A percentile compares a stretch with the other conserved stretches of the same genome.
Conservation (phyloP, 2,888 invertebrate species). For the Oligia fasciuncula region DNA sequence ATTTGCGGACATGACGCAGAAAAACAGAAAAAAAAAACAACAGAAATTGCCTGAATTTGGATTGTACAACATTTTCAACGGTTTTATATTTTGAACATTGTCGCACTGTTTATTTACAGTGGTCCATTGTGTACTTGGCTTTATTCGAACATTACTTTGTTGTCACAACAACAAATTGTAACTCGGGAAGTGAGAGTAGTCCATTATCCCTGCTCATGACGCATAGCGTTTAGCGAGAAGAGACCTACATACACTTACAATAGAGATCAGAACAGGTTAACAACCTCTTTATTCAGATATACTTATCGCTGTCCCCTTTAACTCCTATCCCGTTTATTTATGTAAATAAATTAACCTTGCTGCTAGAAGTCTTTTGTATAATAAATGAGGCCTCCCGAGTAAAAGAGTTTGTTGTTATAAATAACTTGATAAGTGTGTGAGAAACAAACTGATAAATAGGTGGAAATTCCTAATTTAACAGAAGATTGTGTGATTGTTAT, state of each 20-base stretch:
- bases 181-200: constrained; percentile 56
- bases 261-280: constrained; percentile 36
- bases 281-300: constrained; percentile 31
- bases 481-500: background rate
- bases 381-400: constrained; percentile 10
- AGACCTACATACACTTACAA: constrained; percentile 23
- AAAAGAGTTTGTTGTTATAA: constrained; percentile 27
- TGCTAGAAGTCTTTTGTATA: constrained; percentile 39
- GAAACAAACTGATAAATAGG: background rate
- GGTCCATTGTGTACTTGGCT: constrained; percentile 26
- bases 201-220: constrained; percentile 47
- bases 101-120: constrained; percentile 21
- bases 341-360: constrained; percentile 41
- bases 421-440: constrained; percentile 18
- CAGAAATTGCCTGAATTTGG: constrained; percentile 1
- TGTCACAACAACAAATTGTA: constrained; percentile 49
- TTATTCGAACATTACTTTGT: constrained; percentile 44
- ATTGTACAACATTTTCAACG: background rate
- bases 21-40: no score
- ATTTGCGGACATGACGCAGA: no score
- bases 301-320: constrained; percentile 45
- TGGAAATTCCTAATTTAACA: background rate
- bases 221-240: constrained; percentile 31
- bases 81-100: constrained; percentile 7
- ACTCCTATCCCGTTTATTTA: constrained; percentile 38